Base-by-base conservation (phyloP, 92 coral and sea anemone genomes). In the Meandrina meandrites region DNA sequence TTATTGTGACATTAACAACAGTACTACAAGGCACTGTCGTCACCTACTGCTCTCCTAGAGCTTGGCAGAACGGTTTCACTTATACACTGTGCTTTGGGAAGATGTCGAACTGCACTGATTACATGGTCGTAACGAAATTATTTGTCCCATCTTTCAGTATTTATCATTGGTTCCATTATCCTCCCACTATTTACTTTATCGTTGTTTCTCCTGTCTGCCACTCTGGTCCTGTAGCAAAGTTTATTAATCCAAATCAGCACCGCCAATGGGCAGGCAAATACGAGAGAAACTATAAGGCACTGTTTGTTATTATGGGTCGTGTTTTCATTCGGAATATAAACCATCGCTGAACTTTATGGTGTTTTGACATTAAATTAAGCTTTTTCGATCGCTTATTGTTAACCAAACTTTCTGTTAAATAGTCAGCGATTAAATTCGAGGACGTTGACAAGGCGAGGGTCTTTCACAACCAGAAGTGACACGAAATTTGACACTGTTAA, bases 361-460 rank as follows among this genome's bases (percentile, higher is more conserved):
- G 93, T 88, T 88, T 86, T 94, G 96, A 91, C 98, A 93, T 92
- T 83, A 91, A 89, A 94, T 94, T 93, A 94, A 91, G 91, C 74
- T 89, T 89, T 84, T 89, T 94, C 90, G 90, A 89, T 84, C 88
- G 92, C 90, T 85, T 79, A 91, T 91, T 94, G 93, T 93, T 93
- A 81, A 89, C 84, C 93, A 90, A 81, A 60, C 90, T 66, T 76
- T 85, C 76, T 70, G 86, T 78, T 89, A 91, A 91, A 89, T 89
- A 85, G 95, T 80, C 79, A 76, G 85, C 96, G 93, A 95, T 95
- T 95, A 89, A 84, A 84, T 80, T 68, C 74, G 32, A 76, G 83
- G 75, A 73, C 79, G 72, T 28, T 81, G 83, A 75, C 87, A 64
- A 31, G 76, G 64, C 53, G 88, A 85, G 81, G 88, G 88, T 64